These are phyloP conservation scores for Syngnathus scovelli DNA, from an alignment of 2,113 vertebrate species.

Conservation along the genomic window DNA sequence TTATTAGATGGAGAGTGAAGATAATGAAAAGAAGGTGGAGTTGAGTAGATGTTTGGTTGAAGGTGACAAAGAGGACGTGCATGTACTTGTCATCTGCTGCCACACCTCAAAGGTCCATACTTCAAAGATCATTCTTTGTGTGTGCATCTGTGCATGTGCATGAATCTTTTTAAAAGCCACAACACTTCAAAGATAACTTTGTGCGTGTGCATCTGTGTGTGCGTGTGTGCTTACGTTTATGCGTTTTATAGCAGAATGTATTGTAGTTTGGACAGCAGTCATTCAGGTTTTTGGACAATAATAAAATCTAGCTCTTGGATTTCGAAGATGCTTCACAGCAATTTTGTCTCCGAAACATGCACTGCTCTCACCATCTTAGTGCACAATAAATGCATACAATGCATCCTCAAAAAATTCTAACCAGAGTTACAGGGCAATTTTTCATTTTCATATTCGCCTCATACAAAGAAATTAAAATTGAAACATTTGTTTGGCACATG, in stretches of 20 bases:
- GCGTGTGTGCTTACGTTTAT: too few species aligned
- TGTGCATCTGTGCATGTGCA: not conserved
- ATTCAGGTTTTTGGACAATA: not conserved
- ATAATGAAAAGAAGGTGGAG: not conserved
- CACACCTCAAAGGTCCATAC: not conserved
- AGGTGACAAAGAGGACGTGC: slow-evolving; percentile 3
- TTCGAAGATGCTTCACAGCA: not conserved
- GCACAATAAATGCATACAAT: too few species aligned
- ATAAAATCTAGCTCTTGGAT: not conserved
- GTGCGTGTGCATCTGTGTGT: not conserved
- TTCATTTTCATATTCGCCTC: too few species aligned
- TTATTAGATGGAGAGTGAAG: not conserved
- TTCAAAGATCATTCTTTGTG: not conserved
- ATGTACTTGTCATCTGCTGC: not conserved
- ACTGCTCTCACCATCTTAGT: too few species aligned
- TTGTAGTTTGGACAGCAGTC: too few species aligned
- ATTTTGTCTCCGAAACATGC: not conserved
- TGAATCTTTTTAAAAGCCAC: too few species aligned
- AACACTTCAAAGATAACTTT: not conserved
- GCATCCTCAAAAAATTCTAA: too few species aligned
- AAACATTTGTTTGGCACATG: too few species aligned
- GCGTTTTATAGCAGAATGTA: not conserved
- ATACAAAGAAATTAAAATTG: too few species aligned
- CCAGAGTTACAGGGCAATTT: too few species aligned
- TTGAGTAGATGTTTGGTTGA: not conserved